Conservation (phyloP, 2,113 vertebrate genomes). For the Boulengeromyrus knoepffleri region DNA sequence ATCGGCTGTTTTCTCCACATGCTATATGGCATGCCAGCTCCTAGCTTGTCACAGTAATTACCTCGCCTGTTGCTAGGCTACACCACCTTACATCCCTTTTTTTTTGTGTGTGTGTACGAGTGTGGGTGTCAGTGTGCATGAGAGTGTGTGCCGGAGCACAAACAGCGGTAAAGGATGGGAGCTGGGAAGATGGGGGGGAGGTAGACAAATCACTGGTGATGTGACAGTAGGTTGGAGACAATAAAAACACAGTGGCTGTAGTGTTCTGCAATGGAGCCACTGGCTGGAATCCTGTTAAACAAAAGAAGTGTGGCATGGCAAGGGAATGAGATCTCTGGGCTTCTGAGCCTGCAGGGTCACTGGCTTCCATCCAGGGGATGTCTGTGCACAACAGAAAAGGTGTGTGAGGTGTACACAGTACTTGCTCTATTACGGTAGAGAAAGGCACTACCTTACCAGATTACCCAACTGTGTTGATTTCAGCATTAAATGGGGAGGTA, state of each 20-base stretch:
- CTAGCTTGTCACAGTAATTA: slow-evolving; percentile 71
- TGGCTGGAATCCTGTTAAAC: not conserved
- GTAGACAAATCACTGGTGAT: slow-evolving; percentile 18
- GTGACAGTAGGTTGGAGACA: slow-evolving; percentile 1
- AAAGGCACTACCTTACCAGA: not conserved
- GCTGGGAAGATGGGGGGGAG: not conserved
- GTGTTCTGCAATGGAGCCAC: not conserved
- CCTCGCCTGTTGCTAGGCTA: slow-evolving; percentile 75
- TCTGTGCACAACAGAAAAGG: not conserved
- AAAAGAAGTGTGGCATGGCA: not conserved
- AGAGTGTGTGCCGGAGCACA: slow-evolving; percentile 28
- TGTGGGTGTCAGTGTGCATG: slow-evolving; percentile 39
- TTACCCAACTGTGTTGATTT: not conserved
- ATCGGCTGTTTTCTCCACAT: slow-evolving; percentile 64
- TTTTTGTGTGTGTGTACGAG: slow-evolving; percentile 33
- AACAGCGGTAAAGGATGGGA: not conserved
- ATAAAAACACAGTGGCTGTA: not conserved
- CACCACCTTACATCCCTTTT: slow-evolving; percentile 67
- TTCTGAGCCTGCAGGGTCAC: slow-evolving; percentile 1
- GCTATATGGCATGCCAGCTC: slow-evolving; percentile 61
- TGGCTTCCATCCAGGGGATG: not conserved
- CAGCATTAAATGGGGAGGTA: not conserved
- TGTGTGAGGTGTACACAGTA: not conserved
- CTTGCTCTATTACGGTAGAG: not conserved
- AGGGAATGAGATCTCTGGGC: slow-evolving; percentile 1